Evolutionary conservation across 2,797 vertebrate species (phyloP).

Genomic region (Chrysocyon brachyurus): DNA sequence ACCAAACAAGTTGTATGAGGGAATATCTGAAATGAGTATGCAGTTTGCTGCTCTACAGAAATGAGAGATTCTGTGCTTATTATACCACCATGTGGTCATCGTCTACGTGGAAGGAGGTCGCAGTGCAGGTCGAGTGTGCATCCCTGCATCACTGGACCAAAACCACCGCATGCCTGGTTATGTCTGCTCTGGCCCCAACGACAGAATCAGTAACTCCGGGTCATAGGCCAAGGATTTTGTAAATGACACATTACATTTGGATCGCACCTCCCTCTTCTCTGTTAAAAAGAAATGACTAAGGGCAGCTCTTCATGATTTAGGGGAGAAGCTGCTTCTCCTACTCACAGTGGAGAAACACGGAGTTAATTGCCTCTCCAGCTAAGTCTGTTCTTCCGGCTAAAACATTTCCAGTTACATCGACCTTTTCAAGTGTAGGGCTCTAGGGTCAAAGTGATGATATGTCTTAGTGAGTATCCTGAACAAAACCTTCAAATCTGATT

Average conservation of each 20-base stretch:
- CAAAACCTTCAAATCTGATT: constrained; percentile 1
- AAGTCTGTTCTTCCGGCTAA: neutral
- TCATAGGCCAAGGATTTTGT: neutral
- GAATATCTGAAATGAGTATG: no score
- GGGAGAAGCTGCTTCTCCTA: neutral
- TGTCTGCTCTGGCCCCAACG: neutral
- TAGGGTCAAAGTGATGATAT: neutral
- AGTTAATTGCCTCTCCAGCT: neutral
- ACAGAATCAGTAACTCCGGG: neutral
- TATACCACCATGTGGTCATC: neutral
- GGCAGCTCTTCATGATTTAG: neutral
- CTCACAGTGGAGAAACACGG: neutral
- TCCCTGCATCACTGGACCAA: neutral
- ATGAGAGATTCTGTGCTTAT: no score
- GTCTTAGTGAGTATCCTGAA: neutral
- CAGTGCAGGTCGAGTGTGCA: neutral
- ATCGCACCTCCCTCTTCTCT: neutral
- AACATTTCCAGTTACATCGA: neutral
- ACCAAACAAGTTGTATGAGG: no score
- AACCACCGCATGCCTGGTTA: neutral
- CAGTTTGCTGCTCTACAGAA: no score
- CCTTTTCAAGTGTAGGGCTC: neutral
- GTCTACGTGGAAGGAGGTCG: neutral
- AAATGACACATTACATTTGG: neutral
- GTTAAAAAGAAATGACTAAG: neutral